phyloP scores from a whole-genome alignment of 2,113 vertebrate species.

The Arizona elegans region DNA sequence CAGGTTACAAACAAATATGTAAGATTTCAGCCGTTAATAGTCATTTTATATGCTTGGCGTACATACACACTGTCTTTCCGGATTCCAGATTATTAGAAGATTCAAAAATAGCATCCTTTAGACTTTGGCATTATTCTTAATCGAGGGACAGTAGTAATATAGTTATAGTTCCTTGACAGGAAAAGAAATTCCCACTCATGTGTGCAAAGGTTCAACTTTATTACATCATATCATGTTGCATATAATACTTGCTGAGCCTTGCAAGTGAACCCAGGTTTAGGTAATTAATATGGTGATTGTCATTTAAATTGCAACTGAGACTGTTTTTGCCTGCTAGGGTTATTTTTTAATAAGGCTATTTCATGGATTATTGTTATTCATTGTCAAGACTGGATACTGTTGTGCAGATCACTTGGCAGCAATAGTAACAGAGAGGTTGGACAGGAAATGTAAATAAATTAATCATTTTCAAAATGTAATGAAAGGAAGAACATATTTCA shows the following conservation, averaged over 20 bases:
- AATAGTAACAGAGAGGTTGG: neutral
- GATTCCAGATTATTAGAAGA: neutral
- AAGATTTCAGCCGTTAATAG: neutral
- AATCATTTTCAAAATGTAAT: rapidly evolving
- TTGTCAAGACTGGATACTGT: neutral
- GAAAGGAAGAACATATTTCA: neutral
- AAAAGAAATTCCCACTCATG: neutral
- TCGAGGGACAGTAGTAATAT: neutral
- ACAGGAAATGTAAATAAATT: neutral
- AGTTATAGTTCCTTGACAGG: neutral
- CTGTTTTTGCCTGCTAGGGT: neutral
- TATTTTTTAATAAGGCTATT: neutral
- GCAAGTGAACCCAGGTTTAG: neutral
- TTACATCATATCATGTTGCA: neutral
- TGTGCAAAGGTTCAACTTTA: neutral
- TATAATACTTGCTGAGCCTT: neutral
- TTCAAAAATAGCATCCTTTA: neutral
- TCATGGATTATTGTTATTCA: neutral
- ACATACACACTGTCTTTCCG: neutral
- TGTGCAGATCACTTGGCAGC: neutral
- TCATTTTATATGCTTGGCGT: neutral
- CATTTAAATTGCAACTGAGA: neutral
- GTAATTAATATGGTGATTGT: neutral
- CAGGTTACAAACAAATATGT: neutral
- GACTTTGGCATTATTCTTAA: neutral